Conservation (phyloP, 2,113 vertebrate genomes). For the Atrichornis clamosus region DNA sequence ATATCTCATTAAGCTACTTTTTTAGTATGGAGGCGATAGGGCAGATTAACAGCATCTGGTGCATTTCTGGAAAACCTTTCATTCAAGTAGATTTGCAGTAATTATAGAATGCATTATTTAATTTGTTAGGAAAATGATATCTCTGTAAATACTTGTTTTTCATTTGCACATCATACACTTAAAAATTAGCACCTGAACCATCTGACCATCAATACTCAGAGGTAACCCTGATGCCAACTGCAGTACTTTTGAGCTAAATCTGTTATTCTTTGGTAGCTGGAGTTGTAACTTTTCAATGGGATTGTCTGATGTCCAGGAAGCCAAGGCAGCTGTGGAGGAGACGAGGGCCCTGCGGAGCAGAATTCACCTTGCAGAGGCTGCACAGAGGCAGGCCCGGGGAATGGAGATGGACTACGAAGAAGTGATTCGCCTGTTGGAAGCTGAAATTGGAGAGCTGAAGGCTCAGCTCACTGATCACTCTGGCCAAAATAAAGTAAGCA, state of each 20-base stretch:
- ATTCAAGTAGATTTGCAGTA: not conserved
- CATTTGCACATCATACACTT: not conserved
- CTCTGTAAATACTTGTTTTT: not conserved
- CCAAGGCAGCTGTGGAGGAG: conserved; percentile 83
- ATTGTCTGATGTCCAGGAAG: conserved; percentile 74
- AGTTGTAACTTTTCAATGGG: not conserved
- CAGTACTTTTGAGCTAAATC: not conserved
- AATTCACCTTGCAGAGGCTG: conserved; percentile 86
- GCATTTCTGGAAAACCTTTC: not conserved
- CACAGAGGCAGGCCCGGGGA: conserved; percentile 83
- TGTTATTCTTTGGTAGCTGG: not conserved
- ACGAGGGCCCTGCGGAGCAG: conserved; percentile 76
- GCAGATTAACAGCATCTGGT: not conserved
- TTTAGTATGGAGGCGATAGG: not conserved
- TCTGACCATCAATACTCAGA: not conserved
- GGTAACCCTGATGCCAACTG: not conserved
- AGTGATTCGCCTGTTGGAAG: conserved; percentile 89
- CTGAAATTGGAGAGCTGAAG: conserved; percentile 90
- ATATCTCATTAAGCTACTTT: not conserved
- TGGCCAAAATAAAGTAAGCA: conserved; percentile 78
- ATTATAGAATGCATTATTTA: not conserved
- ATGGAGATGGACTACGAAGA: conserved; percentile 98
- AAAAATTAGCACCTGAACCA: not conserved
- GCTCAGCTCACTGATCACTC: conserved; percentile 78
- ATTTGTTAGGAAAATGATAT: not conserved